Evolutionary conservation across 23 tunicate species (phyloP), one percentile per base, ranked within the genome.

Genomic region (Styela clava): DNA sequence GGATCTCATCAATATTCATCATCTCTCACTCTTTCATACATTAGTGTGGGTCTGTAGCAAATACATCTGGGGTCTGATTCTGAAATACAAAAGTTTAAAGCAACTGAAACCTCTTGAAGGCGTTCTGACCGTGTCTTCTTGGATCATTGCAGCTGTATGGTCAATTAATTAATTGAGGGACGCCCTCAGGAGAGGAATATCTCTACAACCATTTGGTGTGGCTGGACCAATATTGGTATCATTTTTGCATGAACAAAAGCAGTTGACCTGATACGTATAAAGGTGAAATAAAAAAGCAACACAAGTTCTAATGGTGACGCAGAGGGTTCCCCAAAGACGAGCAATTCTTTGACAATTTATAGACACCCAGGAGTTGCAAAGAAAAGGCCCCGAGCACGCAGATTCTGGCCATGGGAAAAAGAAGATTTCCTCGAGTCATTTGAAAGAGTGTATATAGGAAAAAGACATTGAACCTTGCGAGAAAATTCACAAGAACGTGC

Each of bases 101-200:
- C 74, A 25, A n/a, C 61, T 74, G 0, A 33, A 74, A 74, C 24
- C 64, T 18, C 23, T 31, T 23, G 20, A 74, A 74, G 33, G 19
- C 61, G 22, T 32, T 32, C 21, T 74, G 19, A 0, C 20, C 22
- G 0, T 23, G 1, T 33, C 33, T 25, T 84, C 88, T n/a, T 68
- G 20, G 52, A 28, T 85, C 22, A 27, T 85, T 23, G 24, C 79
- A 33, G 69, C 79, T 0, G 82, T 79, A 37, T 85, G 88, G 88
- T 22, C 29, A 22, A 79, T 68, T 20, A 84, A 85, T 51, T 84
- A 85, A 69, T 78, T 85, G 21, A 73, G 88, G 30, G 88, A 85
- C 62, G 73, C 84, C 30, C 31, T 52, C 0, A 67, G 88, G 31
- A 68, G 88, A 79, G 88, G 88, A 34, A 52, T 85, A n/a, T 85